These are phyloP conservation scores for Cercocebus atys DNA, from an alignment of 2,113 vertebrate genomes.

Conservation along the genomic window DNA sequence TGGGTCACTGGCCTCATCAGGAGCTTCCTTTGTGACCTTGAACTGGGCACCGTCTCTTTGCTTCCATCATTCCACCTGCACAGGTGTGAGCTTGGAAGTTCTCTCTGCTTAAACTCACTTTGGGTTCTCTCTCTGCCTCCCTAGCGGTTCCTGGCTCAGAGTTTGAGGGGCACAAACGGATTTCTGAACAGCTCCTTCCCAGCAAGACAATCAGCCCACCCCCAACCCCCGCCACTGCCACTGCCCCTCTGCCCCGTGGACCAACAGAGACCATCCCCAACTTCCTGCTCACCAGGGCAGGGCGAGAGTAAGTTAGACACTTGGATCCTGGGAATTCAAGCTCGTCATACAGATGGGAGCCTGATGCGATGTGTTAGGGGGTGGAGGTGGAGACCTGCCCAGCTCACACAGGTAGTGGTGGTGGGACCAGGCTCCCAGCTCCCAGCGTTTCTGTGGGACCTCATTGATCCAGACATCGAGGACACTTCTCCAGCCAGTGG, in stretches of 20 bases:
- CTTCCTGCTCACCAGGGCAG: slow-evolving; percentile 60
- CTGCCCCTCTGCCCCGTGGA: not conserved
- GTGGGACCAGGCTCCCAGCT: not conserved
- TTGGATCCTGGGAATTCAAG: rapidly evolving
- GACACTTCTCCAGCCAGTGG: not conserved
- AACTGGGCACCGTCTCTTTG: rapidly evolving
- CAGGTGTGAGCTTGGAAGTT: not conserved
- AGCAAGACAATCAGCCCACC: not conserved
- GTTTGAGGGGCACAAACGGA: not conserved
- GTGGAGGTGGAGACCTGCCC: not conserved
- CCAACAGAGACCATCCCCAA: not conserved
- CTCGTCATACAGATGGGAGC: rapidly evolving
- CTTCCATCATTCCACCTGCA: too few relatives aligned
- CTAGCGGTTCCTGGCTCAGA: not conserved
- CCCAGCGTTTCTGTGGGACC: not conserved
- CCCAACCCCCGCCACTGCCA: not conserved
- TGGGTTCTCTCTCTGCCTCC: not conserved
- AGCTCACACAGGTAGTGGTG: too few relatives aligned
- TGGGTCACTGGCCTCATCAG: not conserved
- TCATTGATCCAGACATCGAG: rapidly evolving
- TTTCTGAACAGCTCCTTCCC: not conserved
- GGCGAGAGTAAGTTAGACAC: slow-evolving; percentile 66
- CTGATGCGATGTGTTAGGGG: rapidly evolving
- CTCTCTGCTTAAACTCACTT: not conserved
- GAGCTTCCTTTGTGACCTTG: not conserved